phyloP scores from a whole-genome alignment of 1,140 invertebrate genomes.

The Pseudomyrmex sp. region DNA sequence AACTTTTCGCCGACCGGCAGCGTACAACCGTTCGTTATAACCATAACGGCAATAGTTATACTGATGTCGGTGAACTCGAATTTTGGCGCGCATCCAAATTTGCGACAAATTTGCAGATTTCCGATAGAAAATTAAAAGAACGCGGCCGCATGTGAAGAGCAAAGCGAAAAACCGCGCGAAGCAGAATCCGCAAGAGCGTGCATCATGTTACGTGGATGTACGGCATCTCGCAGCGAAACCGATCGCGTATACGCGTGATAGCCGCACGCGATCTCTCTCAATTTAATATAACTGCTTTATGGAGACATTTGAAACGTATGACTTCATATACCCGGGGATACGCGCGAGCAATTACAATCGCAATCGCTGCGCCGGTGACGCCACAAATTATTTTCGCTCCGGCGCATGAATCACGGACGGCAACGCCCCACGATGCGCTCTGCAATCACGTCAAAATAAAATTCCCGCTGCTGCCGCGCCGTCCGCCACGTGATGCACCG shows the following conservation, averaged over 20 bases:
- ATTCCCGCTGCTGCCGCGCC: slow-evolving; percentile 16
- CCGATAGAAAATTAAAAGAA: slow-evolving; percentile 38
- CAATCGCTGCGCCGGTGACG: slow-evolving; percentile 19
- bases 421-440: slow-evolving; percentile 20
- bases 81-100: slow-evolving; percentile 30
- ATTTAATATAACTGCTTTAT: slow-evolving; percentile 65
- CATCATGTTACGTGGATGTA: background rate
- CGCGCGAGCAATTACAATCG: slow-evolving; percentile 61
- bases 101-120: slow-evolving; percentile 19
- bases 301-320: slow-evolving; percentile 26
- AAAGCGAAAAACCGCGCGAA: slow-evolving; percentile 15
- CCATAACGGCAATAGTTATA: slow-evolving; percentile 6
- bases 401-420: slow-evolving; percentile 30
- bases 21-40: slow-evolving; percentile 26
- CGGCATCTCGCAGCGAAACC: slow-evolving; percentile 35
- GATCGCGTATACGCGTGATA: background rate
- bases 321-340: slow-evolving; percentile 52
- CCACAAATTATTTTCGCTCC: slow-evolving; percentile 57
- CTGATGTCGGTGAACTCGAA: slow-evolving; percentile 2
- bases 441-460: slow-evolving; percentile 48
- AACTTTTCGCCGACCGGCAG: slow-evolving; percentile 22
- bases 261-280: slow-evolving; percentile 33
- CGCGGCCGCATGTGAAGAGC: slow-evolving; percentile 16
- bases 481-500: slow-evolving; percentile 20
- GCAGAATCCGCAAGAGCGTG: background rate